Base-by-base conservation (phyloP, 2,797 vertebrate genomes). In the Apogon talboti region DNA sequence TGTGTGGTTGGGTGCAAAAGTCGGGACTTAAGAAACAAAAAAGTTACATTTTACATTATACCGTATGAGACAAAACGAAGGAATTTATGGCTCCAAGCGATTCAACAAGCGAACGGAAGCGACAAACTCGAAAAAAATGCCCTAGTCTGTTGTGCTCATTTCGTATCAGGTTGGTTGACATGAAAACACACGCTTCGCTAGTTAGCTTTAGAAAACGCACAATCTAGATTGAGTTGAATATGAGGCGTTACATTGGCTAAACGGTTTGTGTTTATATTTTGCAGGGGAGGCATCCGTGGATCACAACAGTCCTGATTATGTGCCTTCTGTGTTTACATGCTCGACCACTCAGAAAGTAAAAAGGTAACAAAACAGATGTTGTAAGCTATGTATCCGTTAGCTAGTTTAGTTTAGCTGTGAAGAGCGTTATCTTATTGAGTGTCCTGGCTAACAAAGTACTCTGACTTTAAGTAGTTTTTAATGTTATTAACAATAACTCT, bases 91-190 rank as follows among this genome's bases (percentile, higher is more conserved):
- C 28, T 76, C 0, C 11, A 61, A 6, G 84, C 73, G 0, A 70
- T 90, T 6, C 10, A 51, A 7, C 11, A 18, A 28, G 78, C 30
- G 11, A 85, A 77, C 62, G 55, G 72, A 10, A 18, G 41, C 38
- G 10, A 9, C 3, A 5, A 28, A 11, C 35, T 19, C 0, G 4
- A 0, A 0, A 0, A 6, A 3, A 21, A 52, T 3, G 59, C 11
- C 37, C 76, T 57, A 0, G 2, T 91, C n/a, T 91, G 90, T 62
- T 56, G 83, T 24, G 86, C 64, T 63, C 89, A 90, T 73, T 91
- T 90, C 10, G 14, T 78, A 14, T 85, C 86, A 37, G 78, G 89
- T 88, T 47, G 21, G 14, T n/a, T 1, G 0, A 4, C 18, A n/a
- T 2, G 21, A 24, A 24, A 6, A 1, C 16, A 2, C 12, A 5